Base-by-base conservation (phyloP, 2,113 vertebrate species). In the Hippocampus guttulatus region DNA sequence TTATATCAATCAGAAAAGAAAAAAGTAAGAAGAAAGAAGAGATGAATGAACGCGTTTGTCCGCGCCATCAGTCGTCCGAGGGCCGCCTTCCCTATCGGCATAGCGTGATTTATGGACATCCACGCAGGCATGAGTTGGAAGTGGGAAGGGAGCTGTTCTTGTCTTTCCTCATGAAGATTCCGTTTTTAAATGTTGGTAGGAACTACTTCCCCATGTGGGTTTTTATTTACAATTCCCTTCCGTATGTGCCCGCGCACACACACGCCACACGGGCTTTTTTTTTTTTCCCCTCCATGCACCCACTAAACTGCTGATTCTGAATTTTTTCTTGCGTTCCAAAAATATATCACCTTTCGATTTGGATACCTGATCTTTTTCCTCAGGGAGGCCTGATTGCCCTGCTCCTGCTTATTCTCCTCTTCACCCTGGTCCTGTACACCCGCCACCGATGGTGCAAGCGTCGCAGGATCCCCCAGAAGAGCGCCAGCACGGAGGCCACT, bases 371-470 rank as follows among this genome's bases (percentile, higher is more conserved):
- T 52, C 47, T 58, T 6, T 74, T 68, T 65, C 41, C 85, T 9
- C 88, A 99, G 97, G 97, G 97, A 4, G 97, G 97, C 62, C 92
- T 99, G 86, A 98, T 99, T 0, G 97, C 97, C 0, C 90, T 99
- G 64, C 91, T 99, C 0, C 90, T 99, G 68, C 92, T 99, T 20
- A 93, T 98, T 71, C 88, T 99, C 62, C 94, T 98, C 64, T 97
- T 98, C 92, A 96, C 95, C 0, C 94, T 98, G 68, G 97, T 96
- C 4, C 88, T 99, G 40, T 97, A 96, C 0, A 96, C 96, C 3
- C 97, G 97, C 61, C 92, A 96, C 5, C 95, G 95, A 33, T 98
- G 96, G 96, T 95, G 95, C 88, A 96, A 96, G 74, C 94, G 96
- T 0, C 93, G 96, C 30, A 92, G 95, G 5, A 92, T 96, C 58